These are phyloP conservation scores for Salarias fasciatus DNA, from an alignment of 2,797 vertebrate genomes.

Conservation along the genomic window DNA sequence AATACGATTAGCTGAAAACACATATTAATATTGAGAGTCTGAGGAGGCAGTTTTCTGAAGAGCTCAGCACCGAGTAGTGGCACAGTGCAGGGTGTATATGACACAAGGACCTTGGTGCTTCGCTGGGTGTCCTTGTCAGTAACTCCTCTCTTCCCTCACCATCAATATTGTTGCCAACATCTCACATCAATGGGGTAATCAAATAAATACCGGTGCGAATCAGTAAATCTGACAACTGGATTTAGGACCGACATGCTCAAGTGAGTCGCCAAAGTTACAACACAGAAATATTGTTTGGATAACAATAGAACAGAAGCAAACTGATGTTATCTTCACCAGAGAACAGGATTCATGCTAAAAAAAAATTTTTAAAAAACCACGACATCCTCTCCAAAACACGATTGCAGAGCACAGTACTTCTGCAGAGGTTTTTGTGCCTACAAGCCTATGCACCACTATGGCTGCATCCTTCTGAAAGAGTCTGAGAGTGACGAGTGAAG, in stretches of 20 bases:
- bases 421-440: background rate
- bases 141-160: slow-evolving; percentile 69
- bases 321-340: background rate
- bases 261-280: slow-evolving; percentile 15
- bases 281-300: background rate
- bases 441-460: background rate
- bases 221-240: slow-evolving; percentile 66
- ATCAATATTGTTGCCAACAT: slow-evolving; percentile 69
- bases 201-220: slow-evolving; percentile 69
- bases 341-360: too few relatives aligned
- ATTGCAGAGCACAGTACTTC: background rate
- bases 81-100: slow-evolving; percentile 33
- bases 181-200: slow-evolving; percentile 72
- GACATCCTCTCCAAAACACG: too few relatives aligned
- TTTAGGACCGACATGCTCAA: slow-evolving; percentile 36
- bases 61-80: slow-evolving; percentile 66
- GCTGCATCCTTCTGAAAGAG: background rate
- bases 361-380: too few relatives aligned
- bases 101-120: slow-evolving; percentile 68
- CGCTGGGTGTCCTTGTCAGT: slow-evolving; percentile 74
- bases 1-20: slow-evolving; percentile 68
- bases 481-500: background rate
- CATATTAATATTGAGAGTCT: slow-evolving; percentile 63
- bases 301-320: slow-evolving; percentile 1
- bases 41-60: slow-evolving; percentile 65